These are phyloP conservation scores for Numenius phaeopus DNA, from an alignment of 2,797 vertebrate genomes.

Conservation along the genomic window DNA sequence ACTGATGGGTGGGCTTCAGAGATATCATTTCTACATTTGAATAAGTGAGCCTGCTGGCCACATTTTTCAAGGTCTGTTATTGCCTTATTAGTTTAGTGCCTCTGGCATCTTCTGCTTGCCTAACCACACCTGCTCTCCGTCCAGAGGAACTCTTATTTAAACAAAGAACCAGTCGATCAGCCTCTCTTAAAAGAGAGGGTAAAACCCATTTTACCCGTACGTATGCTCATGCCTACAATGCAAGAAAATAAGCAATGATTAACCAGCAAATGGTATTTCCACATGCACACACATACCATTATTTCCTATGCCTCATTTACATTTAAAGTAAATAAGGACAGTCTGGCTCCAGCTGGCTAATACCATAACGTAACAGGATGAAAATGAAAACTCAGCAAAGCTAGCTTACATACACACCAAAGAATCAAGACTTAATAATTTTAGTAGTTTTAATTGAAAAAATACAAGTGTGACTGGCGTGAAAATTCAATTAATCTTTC, in stretches of 20 bases:
- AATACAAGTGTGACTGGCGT: neutral
- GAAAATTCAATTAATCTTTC: neutral
- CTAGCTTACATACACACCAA: neutral
- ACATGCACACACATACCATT: neutral
- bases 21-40: neutral
- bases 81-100: neutral
- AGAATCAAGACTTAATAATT: neutral
- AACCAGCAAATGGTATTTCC: neutral
- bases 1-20: neutral
- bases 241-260: neutral
- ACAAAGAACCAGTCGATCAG: neutral
- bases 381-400: neutral
- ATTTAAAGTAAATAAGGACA: neutral
- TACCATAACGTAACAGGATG: fast-evolving
- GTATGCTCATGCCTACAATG: neutral
- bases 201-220: neutral
- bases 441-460: neutral
- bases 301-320: neutral
- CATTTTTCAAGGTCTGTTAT: neutral
- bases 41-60: neutral
- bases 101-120: neutral
- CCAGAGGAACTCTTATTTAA: neutral
- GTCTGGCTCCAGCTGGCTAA: neutral
- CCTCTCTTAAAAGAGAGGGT: neutral
- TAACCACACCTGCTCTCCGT: neutral